phyloP scores from a whole-genome alignment of 1,140 invertebrate species.

The Cardiocondyla obscurior region DNA sequence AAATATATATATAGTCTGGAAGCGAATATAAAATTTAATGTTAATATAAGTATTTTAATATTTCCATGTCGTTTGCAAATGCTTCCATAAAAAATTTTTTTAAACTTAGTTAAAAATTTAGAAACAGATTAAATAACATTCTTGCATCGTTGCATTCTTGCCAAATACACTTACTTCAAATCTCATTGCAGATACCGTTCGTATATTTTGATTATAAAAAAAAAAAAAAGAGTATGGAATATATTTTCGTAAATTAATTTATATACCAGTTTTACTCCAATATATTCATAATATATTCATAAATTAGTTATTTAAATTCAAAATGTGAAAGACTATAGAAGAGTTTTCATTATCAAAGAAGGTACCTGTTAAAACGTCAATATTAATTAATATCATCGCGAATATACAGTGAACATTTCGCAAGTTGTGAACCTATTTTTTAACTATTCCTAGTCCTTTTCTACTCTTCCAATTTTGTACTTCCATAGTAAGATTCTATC shows the following conservation, averaged over 20 bases:
- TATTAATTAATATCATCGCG: slow-evolving; percentile 11
- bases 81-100: not conserved
- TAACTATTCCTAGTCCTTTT: slow-evolving; percentile 59
- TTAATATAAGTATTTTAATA: not conserved
- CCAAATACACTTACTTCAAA: not conserved
- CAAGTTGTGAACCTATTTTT: slow-evolving; percentile 1
- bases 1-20: no score
- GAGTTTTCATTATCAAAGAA: not conserved
- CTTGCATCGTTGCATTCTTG: slow-evolving; percentile 1
- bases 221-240: not conserved
- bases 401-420: not conserved
- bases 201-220: not conserved
- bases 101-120: slow-evolving; percentile 17
- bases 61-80: not conserved
- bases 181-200: not conserved
- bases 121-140: not conserved
- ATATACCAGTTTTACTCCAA: not conserved
- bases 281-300: not conserved
- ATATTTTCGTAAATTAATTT: slow-evolving; percentile 34
- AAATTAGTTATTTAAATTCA: not conserved
- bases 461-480: slow-evolving; percentile 75
- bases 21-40: not conserved
- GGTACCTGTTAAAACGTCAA: slow-evolving; percentile 38
- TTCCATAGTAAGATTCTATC: slow-evolving; percentile 50
- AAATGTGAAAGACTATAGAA: not conserved